phyloP scores from a whole-genome alignment of 92 coral and sea anemone species.

The Palythoa heliodiscus region DNA sequence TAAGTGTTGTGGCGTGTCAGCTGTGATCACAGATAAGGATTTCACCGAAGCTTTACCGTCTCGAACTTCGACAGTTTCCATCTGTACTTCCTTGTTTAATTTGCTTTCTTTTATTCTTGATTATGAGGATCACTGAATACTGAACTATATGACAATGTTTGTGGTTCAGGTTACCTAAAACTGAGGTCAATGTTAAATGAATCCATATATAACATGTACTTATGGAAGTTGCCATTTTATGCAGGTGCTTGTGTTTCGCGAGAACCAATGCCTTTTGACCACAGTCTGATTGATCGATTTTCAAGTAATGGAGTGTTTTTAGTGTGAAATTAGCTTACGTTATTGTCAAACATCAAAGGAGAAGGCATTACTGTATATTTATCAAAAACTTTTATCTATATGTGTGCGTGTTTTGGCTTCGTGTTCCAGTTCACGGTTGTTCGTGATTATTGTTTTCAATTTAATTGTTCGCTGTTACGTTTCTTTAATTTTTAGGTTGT shows the following conservation, averaged over 20 bases:
- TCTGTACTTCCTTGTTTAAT: slow-evolving; percentile 4
- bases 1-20: slow-evolving; percentile 27
- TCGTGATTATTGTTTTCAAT: neutral
- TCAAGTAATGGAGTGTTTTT: neutral
- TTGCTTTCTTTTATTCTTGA: neutral
- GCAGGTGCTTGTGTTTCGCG: neutral
- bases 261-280: slow-evolving; percentile 3
- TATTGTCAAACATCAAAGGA: neutral
- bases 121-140: neutral
- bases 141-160: neutral
- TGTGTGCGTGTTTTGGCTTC: neutral
- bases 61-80: neutral
- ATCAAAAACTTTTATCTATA: neutral
- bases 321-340: neutral
- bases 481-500: too few relatives aligned
- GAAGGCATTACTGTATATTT: neutral
- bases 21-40: neutral
- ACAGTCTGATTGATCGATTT: neutral
- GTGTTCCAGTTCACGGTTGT: neutral
- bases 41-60: neutral
- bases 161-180: neutral
- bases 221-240: neutral
- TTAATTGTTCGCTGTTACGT: too few relatives aligned
- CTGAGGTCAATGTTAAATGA: neutral
- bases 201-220: neutral